Percentiles rank a stretch among this genome's conserved stretches.
phyloP scores from a whole-genome alignment of 2,113 vertebrate genomes.

The Oryzias curvinotus region DNA sequence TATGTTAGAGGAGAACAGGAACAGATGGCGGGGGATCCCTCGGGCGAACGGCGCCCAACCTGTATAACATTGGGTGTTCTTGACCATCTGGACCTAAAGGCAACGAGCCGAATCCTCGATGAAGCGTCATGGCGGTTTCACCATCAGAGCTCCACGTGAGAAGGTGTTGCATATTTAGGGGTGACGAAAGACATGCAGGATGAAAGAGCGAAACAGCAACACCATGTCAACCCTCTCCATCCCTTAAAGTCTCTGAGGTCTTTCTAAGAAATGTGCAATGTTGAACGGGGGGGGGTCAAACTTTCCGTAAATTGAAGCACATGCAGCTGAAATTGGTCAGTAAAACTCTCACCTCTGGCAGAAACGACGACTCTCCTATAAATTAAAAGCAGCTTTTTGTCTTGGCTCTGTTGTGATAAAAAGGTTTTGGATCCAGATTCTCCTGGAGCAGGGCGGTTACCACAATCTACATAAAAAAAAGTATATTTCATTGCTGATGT shows the following conservation, averaged over 20 bases:
- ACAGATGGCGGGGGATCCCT: conserved; percentile 67
- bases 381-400: conserved; percentile 44
- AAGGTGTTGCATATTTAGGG: conserved; percentile 17
- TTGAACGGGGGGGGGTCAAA: background rate
- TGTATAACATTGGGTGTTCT: conserved; percentile 49
- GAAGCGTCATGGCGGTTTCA: conserved; percentile 31
- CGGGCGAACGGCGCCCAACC: conserved; percentile 49
- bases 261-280: background rate
- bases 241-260: background rate
- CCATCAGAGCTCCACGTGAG: conserved; percentile 15
- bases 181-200: background rate
- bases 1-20: conserved; percentile 30
- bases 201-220: too few species aligned
- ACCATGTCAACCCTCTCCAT: background rate
- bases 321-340: conserved; percentile 1
- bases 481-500: too few species aligned
- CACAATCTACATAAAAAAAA: too few species aligned
- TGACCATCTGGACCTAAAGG: conserved; percentile 71
- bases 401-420: conserved; percentile 29
- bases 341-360: conserved; percentile 15
- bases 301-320: conserved; percentile 14
- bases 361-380: conserved; percentile 18
- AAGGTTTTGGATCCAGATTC: conserved; percentile 22
- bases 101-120: conserved; percentile 37
- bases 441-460: too few species aligned